Evolutionary conservation across 2,888 invertebrate species (phyloP), one percentile per base, ranked within the genome.

Genomic region (Drosophila emarginata): DNA sequence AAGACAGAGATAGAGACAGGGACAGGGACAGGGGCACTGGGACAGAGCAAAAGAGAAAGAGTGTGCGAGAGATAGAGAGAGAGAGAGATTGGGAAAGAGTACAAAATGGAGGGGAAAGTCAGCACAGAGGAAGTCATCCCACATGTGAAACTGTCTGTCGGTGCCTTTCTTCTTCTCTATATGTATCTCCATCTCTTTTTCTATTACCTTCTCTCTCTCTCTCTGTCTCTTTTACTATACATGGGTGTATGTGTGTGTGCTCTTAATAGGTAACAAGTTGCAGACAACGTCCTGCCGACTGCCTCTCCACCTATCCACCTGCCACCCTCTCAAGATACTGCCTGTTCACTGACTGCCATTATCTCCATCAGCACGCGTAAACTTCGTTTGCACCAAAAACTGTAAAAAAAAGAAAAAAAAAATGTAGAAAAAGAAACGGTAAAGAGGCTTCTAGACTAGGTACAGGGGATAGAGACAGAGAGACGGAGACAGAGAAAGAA

Each of bases 341-440:
- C 59, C 62, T 67, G 61, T 60, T 67, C 70, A 69, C 79, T 78
- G 75, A 77, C 77, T 78, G 71, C 70, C 80, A 80, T 80, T 83
- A 84, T 73, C 73, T 81, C 77, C 84, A 79, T 81, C 84, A 84
- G 84, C 73, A 82, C 82, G 80, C 81, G 75, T 80, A 80, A 82
- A 84, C 84, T 80, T 82, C 82, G 79, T 79, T 78, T 78, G 67
- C 73, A 71, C 72, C 68, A 65, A 80, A 75, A 67, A 69, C 21
- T 39, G 39, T 50, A 45, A 21, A 28, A 14, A 63, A 11, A n/a
- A 39, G 37, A 64, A 53, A 59, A 28, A 39, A 53, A 52, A 32
- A n/a, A n/a, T n/a, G n/a, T n/a, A n/a, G n/a, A 40, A 64, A 53
- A 59, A 28, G 45, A 53, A 52, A 32, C 50, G 50, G 39, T 15